phyloP scores from a whole-genome alignment of 37 sponge, comb jelly and placozoan genomes.

The Aplysina aerophoba region DNA sequence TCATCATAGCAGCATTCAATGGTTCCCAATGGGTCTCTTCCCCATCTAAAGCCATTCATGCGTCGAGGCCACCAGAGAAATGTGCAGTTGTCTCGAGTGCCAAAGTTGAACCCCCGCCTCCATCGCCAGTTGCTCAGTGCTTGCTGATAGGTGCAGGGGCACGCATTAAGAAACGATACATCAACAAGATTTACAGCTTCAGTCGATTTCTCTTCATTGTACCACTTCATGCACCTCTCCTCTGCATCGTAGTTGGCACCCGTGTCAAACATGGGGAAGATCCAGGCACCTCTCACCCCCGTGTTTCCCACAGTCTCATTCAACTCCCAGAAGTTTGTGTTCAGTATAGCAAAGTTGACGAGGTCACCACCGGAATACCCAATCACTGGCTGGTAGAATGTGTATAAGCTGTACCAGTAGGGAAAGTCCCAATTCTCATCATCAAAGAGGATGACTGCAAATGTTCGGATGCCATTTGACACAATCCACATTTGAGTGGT shows the following conservation, averaged over 20 bases:
- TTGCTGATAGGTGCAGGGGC: constrained; percentile 57
- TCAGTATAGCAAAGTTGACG: background rate
- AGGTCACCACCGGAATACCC: constrained; percentile 53
- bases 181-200: background rate
- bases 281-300: constrained; percentile 44
- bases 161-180: constrained; percentile 22
- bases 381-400: constrained; percentile 16
- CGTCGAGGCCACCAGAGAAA: constrained; percentile 5
- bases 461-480: background rate
- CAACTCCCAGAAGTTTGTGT: constrained; percentile 1
- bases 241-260: background rate
- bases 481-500: constrained; percentile 8
- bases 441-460: background rate
- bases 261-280: constrained; percentile 17
- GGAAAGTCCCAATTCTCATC: background rate
- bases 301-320: constrained; percentile 42
- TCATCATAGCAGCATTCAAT: constrained; percentile 71
- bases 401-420: constrained; percentile 8
- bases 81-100: constrained; percentile 51
- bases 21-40: constrained; percentile 19
- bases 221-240: constrained; percentile 43
- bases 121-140: constrained; percentile 54
- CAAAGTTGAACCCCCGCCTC: constrained; percentile 20
- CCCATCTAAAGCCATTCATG: background rate
- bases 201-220: background rate